Evolutionary conservation across 2,113 vertebrate species (phyloP).

Genomic region (Mola mola): DNA sequence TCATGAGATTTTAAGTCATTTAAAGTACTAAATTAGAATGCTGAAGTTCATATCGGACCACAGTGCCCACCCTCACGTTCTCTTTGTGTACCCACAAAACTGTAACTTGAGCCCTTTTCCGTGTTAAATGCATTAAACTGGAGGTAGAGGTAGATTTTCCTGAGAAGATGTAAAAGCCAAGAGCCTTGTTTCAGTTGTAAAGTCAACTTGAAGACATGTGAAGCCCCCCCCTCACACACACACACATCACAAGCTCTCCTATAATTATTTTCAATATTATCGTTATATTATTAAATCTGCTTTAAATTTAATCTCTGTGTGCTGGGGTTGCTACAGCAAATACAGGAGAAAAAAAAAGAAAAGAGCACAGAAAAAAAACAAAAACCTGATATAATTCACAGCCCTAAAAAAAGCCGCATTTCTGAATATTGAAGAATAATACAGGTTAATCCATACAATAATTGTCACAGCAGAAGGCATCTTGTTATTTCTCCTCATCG

Average conservation of each 20-base stretch:
- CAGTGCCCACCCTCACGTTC: constrained; percentile 6
- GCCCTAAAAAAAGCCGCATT: constrained; percentile 64
- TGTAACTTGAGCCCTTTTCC: constrained; percentile 71
- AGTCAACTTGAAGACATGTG: constrained; percentile 48
- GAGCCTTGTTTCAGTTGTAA: constrained; percentile 64
- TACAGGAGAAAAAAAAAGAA: constrained; percentile 42
- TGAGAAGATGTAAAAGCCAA: constrained; percentile 77
- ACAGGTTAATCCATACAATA: constrained; percentile 72
- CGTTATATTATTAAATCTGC: constrained; percentile 55
- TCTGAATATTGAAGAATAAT: constrained; percentile 69
- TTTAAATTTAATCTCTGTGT: constrained; percentile 71
- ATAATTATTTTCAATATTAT: constrained; percentile 56
- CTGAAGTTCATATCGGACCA: constrained; percentile 28
- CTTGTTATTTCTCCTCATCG: constrained; percentile 58
- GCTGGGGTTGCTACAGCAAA: constrained; percentile 58
- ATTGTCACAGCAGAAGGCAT: constrained; percentile 84
- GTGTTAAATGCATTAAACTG: constrained; percentile 75
- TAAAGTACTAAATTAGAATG: constrained; percentile 3
- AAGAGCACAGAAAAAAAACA: constrained; percentile 32
- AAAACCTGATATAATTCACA: constrained; percentile 64
- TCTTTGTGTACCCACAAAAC: constrained; percentile 49
- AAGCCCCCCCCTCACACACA: constrained; percentile 30
- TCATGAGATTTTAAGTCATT: not conserved
- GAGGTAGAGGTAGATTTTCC: constrained; percentile 86
- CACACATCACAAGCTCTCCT: constrained; percentile 40